A percentile compares a stretch with the other conserved stretches of the same genome.
These are phyloP conservation scores for Sphinx pinastri DNA, from an alignment of 2,888 invertebrate genomes.

Conservation along the genomic window DNA sequence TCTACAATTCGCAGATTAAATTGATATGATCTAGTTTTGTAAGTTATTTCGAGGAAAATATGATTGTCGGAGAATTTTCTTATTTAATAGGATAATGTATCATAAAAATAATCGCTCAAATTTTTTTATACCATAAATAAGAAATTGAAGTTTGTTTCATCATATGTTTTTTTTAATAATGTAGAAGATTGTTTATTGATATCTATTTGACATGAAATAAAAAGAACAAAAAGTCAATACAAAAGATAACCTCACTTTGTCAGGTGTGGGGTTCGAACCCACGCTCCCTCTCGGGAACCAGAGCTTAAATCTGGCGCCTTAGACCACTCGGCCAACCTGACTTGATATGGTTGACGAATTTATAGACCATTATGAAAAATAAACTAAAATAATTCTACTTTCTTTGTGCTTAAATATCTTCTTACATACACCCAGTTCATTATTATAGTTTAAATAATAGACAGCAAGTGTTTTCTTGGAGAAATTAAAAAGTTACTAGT, in stretches of 20 bases:
- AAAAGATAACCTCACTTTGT: constrained; percentile 58
- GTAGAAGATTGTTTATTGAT: no score
- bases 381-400: background rate
- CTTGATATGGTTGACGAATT: constrained; percentile 48
- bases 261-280: constrained; percentile 93
- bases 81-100: background rate
- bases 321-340: constrained; percentile 93
- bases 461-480: background rate
- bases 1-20: background rate
- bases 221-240: background rate
- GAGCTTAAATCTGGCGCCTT: constrained; percentile 93
- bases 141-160: no score
- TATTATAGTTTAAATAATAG: no score
- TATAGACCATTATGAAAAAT: background rate
- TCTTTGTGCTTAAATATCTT: background rate
- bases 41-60: background rate
- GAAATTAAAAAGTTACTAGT: background rate
- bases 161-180: no score
- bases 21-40: background rate
- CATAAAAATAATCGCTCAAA: no score
- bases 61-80: background rate
- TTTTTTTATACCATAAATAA: no score
- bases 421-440: no score
- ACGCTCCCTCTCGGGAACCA: constrained; percentile 92
- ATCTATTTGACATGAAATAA: no score